Base-by-base conservation (phyloP, 2,797 vertebrate species). In the Anguilla obscura region DNA sequence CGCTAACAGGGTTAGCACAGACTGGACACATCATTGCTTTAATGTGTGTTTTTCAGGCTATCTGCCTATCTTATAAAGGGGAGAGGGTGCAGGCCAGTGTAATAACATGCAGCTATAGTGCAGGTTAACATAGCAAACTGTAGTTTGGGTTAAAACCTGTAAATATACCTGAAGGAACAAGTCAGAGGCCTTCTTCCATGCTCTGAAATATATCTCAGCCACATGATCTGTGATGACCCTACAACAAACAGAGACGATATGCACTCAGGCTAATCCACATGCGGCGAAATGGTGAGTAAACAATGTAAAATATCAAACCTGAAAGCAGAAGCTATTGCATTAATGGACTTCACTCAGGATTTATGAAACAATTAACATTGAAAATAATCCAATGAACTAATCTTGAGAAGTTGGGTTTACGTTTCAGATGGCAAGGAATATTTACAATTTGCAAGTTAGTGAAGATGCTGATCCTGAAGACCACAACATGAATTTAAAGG, bases 141-240 rank as follows among this genome's bases (percentile, higher is more conserved):
- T n/a, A 27, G n/a, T 84, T 63, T 24, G 12, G 56, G 12, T 2
- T 33, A 14, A 85, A 58, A 6, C 14, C 21, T 33, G 56, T 7
- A 69, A 66, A 48, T 66, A 1, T 94, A 97, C 96, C 96, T 97
- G 95, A 91, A 95, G 79, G 90, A 96, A 94, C 82, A 96, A 95
- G 50, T 96, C 97, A 10, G 95, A 96, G 0, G 97, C 96, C 91
- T 98, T 99, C 91, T 97, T 98, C 98, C 98, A 99, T 2, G 98
- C 98, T 94, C 98, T 96, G 95, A 97, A 99, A 93, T 99, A 99
- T 92, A 99, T 92, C 94, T 99, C 98, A 10, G 95, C 94, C 80
- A 99, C 86, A 58, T 96, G 92, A 45, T 92, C 90, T 45, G 95
- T 92, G 80, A 96, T 89, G 48, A 92, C 92, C 90, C 98, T 99